These are phyloP conservation scores for Kradibia gibbosae DNA, from an alignment of 1,140 invertebrate genomes.

Conservation along the genomic window DNA sequence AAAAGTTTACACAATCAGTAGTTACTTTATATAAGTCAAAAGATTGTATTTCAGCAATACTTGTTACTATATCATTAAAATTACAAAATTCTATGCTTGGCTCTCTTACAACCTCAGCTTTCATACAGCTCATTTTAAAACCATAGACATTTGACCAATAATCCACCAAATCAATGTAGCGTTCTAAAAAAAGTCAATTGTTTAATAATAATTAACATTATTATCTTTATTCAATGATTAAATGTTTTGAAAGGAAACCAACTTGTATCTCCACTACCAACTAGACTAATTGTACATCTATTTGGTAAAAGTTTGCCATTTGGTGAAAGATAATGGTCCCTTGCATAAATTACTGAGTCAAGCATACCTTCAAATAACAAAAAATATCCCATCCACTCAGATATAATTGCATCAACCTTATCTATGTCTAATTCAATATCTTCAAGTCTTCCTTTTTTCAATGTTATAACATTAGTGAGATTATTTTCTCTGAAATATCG, in stretches of 20 bases:
- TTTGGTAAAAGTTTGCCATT: slow-evolving; percentile 90
- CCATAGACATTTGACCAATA: slow-evolving; percentile 98
- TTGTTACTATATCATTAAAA: slow-evolving; percentile 84
- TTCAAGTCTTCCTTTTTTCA: slow-evolving; percentile 92
- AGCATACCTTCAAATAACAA: slow-evolving; percentile 98
- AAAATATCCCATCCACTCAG: slow-evolving; percentile 99
- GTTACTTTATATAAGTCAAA: slow-evolving; percentile 89
- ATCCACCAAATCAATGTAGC: slow-evolving; percentile 82
- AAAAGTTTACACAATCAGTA: slow-evolving; percentile 86
- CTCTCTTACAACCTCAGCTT: slow-evolving; percentile 89
- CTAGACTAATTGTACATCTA: slow-evolving; percentile 89
- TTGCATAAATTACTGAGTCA: slow-evolving; percentile 90
- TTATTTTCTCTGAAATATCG: slow-evolving; percentile 78
- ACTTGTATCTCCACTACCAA: slow-evolving; percentile 91
- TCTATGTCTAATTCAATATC: slow-evolving; percentile 85
- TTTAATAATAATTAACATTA: too few species aligned
- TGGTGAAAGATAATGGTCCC: slow-evolving; percentile 91
- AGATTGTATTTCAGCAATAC: slow-evolving; percentile 77
- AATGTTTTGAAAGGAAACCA: slow-evolving; percentile 57
- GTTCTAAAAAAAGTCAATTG: slow-evolving; percentile 70
- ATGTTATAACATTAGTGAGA: slow-evolving; percentile 81
- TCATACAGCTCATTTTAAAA: slow-evolving; percentile 96
- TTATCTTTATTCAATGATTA: too few species aligned
- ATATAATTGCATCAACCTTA: slow-evolving; percentile 97
- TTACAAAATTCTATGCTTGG: slow-evolving; percentile 91